Base-by-base conservation (phyloP, 2,113 vertebrate genomes). In the Bombycilla garrulus region DNA sequence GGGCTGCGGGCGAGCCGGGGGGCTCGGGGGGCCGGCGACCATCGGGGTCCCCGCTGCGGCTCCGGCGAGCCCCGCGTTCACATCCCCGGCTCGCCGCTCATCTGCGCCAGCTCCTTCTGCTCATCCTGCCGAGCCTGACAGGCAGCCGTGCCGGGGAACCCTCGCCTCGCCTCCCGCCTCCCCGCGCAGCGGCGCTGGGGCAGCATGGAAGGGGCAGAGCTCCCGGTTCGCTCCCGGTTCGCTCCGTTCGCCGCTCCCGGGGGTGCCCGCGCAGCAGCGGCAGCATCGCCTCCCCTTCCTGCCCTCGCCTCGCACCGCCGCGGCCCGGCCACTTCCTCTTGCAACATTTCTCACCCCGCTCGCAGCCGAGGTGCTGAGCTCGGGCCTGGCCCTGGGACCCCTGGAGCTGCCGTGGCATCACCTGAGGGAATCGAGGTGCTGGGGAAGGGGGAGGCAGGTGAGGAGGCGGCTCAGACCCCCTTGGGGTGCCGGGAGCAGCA, bases 251-350 rank as follows among this genome's bases (percentile, higher is more conserved):
- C 80, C 36, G 3, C 36, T 95, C 80, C 98, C 98, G 97, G 96
- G 92, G 97, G 6, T 67, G 78, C 53, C 78, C 60, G 60, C 60
- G 45, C 78, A 66, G 92, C 92, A 96, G 13, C 95, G 95, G 42
- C 92, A 97, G 18, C 95, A 97, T 89, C 95, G 58, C 77, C 79
- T 82, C 79, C 93, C 98, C 98, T 98, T 98, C 98, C 98, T 98
- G 98, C 96, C 83, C 96, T 93, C 91, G 28, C 96, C 91, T 92
- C 94, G 92, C 94, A 28, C 95, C 80, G 88, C 92, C 92, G 95
- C 97, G 90, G 94, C 62, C 85, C 93, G 93, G 97, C 97, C 98
- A 98, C 98, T 99, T 99, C 99, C 99, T 99, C 98, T 98, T 93
- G 96, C 90, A 95, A 79, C 93, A 97, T 93, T 86, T 86, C 88